Evolutionary conservation across 2,113 vertebrate genomes (phyloP).

Genomic region (Orientallactaga bullata): DNA sequence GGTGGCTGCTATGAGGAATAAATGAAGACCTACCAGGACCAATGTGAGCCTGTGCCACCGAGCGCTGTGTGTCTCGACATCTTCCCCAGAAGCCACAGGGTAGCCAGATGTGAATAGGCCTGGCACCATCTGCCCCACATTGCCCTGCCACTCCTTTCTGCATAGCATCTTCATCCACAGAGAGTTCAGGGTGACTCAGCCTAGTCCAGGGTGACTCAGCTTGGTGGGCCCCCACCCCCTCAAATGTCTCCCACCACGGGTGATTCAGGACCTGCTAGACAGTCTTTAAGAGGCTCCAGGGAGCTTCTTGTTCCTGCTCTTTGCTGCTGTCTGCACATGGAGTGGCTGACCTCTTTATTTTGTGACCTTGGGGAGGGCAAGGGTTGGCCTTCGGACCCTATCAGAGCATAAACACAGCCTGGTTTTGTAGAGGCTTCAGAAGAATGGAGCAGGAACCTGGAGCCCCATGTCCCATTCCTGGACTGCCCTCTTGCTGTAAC

Average conservation of each 20-base stretch:
- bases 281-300: background rate
- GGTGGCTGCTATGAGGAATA: accelerated
- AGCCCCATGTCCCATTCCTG: background rate
- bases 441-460: accelerated
- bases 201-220: slow-evolving; percentile 48
- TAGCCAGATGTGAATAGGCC: background rate
- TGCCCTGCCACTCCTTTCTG: background rate
- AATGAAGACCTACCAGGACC: background rate
- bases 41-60: too few relatives aligned
- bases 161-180: background rate
- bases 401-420: background rate
- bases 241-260: background rate
- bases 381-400: background rate
- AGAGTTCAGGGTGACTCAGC: background rate
- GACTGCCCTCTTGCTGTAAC: background rate
- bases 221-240: background rate
- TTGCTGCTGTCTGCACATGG: background rate
- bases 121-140: too few relatives aligned
- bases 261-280: slow-evolving; percentile 10
- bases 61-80: background rate
- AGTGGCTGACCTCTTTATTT: background rate
- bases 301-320: background rate
- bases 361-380: background rate
- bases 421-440: accelerated
- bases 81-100: background rate